phyloP scores from a whole-genome alignment of 2,113 vertebrate genomes.

The Ochotona curzoniae region DNA sequence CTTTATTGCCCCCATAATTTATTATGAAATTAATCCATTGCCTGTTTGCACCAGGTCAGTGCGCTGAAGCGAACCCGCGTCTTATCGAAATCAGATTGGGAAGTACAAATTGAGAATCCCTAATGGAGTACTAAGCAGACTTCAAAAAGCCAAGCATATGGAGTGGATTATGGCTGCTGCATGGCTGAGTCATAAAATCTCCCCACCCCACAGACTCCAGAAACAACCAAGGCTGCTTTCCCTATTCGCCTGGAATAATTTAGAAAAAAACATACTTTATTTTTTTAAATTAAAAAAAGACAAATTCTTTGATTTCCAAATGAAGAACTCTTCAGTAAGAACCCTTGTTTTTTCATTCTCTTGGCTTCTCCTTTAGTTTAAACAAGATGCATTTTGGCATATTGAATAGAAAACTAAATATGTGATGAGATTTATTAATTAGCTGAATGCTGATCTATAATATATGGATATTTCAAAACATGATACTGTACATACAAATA shows the following conservation, averaged over 20 bases:
- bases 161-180: slow-evolving; percentile 86
- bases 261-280: slow-evolving; percentile 51
- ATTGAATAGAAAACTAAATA: background rate
- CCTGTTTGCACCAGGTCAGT: slow-evolving; percentile 85
- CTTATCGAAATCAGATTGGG: slow-evolving; percentile 89
- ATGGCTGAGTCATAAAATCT: slow-evolving; percentile 83
- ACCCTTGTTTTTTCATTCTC: background rate
- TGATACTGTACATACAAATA: background rate
- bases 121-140: slow-evolving; percentile 88
- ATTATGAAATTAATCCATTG: slow-evolving; percentile 87
- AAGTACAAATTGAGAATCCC: slow-evolving; percentile 84
- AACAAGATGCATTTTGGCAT: background rate
- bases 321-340: slow-evolving; percentile 44
- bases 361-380: background rate
- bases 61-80: slow-evolving; percentile 83
- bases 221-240: slow-evolving; percentile 69
- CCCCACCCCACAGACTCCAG: background rate
- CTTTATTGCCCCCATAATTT: slow-evolving; percentile 86
- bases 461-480: background rate
- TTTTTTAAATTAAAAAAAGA: slow-evolving; percentile 27
- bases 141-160: slow-evolving; percentile 90
- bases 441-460: background rate
- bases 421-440: background rate
- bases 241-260: slow-evolving; percentile 72
- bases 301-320: slow-evolving; percentile 50